phyloP scores from a whole-genome alignment of 2,888 invertebrate species.

The Anticlea derivata region DNA sequence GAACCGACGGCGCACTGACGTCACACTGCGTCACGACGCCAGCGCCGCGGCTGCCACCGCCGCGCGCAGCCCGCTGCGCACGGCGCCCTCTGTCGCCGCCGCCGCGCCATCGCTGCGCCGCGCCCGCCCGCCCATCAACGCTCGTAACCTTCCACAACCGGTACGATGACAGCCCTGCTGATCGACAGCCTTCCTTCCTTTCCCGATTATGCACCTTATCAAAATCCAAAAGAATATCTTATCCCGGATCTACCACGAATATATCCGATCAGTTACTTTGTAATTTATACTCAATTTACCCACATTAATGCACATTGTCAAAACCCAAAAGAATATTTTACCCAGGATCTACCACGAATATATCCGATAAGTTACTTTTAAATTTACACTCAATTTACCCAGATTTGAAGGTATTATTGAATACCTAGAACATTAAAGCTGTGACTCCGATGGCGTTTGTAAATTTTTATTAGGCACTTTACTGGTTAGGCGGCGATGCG shows the following conservation, averaged over 20 bases:
- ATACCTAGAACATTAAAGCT: constrained; percentile 36
- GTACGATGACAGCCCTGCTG: constrained; percentile 68
- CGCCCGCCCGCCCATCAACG: constrained; percentile 58
- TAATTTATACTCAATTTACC: constrained; percentile 27
- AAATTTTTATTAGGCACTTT: constrained; percentile 53
- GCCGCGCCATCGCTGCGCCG: constrained; percentile 66
- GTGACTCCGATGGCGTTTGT: constrained; percentile 40
- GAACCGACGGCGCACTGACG: constrained; percentile 88
- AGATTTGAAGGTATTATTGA: constrained; percentile 31
- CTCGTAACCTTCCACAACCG: constrained; percentile 76
- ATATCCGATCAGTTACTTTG: neutral
- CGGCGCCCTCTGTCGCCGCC: constrained; percentile 57
- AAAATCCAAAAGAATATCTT: constrained; percentile 13
- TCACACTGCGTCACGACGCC: constrained; percentile 87
- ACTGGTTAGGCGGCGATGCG: constrained; percentile 43
- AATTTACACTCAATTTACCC: constrained; percentile 27
- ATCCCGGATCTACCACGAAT: constrained; percentile 12
- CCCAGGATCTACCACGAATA: constrained; percentile 11
- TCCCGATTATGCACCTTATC: constrained; percentile 41
- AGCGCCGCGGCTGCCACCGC: constrained; percentile 73
- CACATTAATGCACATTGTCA: too few species aligned
- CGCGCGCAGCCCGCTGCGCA: constrained; percentile 65
- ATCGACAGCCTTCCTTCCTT: constrained; percentile 51
- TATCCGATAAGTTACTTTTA: constrained; percentile 4
- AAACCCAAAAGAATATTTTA: constrained; percentile 14